phyloP scores from a whole-genome alignment of 37 sponge, comb jelly and placozoan genomes.

The Ephydatia muelleri region DNA sequence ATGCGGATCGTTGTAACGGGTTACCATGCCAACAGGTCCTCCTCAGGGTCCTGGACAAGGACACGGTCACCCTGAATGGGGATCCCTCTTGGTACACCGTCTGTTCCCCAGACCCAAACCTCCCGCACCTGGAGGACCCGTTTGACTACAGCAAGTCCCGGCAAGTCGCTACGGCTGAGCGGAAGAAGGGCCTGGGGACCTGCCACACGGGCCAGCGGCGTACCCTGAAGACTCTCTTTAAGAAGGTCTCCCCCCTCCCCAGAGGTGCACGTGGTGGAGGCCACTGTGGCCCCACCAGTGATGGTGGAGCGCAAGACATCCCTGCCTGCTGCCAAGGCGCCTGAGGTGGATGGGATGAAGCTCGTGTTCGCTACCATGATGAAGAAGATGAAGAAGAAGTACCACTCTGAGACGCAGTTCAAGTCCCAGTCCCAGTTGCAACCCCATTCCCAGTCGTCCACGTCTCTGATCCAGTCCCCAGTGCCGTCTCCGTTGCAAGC shows the following conservation, averaged over 20 bases:
- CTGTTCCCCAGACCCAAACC: conserved; percentile 49
- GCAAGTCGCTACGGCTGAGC: not conserved
- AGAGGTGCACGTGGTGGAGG: not conserved
- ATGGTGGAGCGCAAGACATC: not conserved
- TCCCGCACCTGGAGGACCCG: conserved; percentile 30
- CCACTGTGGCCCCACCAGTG: not conserved
- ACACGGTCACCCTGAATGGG: conserved; percentile 31
- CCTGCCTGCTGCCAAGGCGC: not conserved
- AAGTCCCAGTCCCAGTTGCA: too few relatives aligned
- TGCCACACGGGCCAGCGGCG: not conserved
- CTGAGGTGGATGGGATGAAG: not conserved
- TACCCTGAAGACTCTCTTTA: not conserved
- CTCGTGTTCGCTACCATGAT: not conserved
- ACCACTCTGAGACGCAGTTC: too few relatives aligned
- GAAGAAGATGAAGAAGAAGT: not conserved
- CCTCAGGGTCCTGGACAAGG: conserved; percentile 19
- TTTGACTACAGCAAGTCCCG: conserved; percentile 6
- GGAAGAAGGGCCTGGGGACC: not conserved
- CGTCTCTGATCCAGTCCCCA: not conserved
- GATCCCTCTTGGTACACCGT: conserved; percentile 51
- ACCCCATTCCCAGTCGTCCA: too few relatives aligned
- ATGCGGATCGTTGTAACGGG: not conserved
- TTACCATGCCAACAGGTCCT: conserved; percentile 35
- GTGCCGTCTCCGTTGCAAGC: not conserved
- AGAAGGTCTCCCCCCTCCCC: not conserved